Evolutionary conservation across 2,888 invertebrate species (phyloP).

Genomic region (Lasioglossum leucozonium): DNA sequence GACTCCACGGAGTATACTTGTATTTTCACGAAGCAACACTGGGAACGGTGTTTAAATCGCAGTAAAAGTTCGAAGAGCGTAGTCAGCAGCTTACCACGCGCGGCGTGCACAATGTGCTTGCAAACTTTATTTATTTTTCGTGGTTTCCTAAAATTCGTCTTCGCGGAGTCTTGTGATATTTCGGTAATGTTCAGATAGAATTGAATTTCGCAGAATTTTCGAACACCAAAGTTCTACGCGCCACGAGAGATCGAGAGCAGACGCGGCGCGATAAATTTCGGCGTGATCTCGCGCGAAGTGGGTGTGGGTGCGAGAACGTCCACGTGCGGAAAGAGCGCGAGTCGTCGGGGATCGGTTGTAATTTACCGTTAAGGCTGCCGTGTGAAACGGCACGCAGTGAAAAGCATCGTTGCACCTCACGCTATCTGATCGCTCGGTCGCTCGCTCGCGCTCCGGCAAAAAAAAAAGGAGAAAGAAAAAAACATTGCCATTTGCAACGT

Average conservation of each 20-base stretch:
- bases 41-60: background rate
- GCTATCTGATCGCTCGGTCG: conserved; percentile 38
- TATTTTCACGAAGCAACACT: background rate
- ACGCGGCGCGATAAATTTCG: background rate
- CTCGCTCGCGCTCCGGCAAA: background rate
- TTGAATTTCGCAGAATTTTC: no score
- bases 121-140: background rate
- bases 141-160: background rate
- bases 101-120: background rate
- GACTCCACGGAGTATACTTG: background rate
- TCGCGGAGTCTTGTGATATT: background rate
- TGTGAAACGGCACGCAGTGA: conserved; percentile 34
- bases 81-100: background rate
- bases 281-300: background rate
- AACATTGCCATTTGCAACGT: conserved; percentile 36
- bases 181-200: no score
- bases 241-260: background rate
- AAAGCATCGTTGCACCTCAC: conserved; percentile 32
- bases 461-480: conserved; percentile 2
- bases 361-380: conserved; percentile 33
- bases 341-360: conserved; percentile 7
- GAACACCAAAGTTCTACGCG: no score
- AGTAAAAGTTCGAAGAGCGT: background rate
- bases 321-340: conserved; percentile 10
- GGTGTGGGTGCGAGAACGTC: conserved; percentile 15